These are phyloP conservation scores for Acleris cristana DNA, from an alignment of 2,888 invertebrate genomes.

Conservation along the genomic window DNA sequence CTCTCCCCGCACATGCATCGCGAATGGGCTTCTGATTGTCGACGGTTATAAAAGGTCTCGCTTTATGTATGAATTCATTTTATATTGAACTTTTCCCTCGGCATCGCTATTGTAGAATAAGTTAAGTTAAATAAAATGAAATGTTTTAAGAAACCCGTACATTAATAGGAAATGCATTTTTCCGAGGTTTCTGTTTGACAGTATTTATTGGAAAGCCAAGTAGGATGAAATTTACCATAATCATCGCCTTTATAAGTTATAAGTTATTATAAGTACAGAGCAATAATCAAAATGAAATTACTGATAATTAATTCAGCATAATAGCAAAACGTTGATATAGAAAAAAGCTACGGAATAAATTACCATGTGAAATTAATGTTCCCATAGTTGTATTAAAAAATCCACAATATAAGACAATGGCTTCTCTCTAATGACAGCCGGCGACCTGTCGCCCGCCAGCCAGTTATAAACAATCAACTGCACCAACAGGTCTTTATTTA, in stretches of 20 bases:
- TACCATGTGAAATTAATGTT: neutral
- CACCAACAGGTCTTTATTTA: conserved; percentile 76
- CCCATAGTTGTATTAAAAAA: neutral
- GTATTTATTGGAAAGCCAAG: no score
- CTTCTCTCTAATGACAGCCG: conserved; percentile 19
- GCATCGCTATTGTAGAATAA: neutral
- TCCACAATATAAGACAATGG: conserved; percentile 18
- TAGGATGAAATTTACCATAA: no score
- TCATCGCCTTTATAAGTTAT: no score
- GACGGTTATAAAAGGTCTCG: conserved; percentile 22
- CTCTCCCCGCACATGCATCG: conserved; percentile 32
- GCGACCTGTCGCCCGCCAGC: conserved; percentile 25
- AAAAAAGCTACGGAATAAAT: conserved; percentile 5
- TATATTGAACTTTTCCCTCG: neutral
- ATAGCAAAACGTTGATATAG: no score
- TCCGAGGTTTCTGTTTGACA: no score
- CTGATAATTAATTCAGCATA: no score
- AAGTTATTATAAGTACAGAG: no score
- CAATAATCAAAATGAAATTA: no score
- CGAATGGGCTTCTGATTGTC: conserved; percentile 29
- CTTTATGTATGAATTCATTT: conserved; percentile 14
- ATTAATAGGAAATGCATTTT: no score
- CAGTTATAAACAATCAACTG: conserved; percentile 48
- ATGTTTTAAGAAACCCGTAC: no score
- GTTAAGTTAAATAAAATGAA: no score